phyloP scores from a whole-genome alignment of 1,140 invertebrate genomes.

The Harpegnathos saltator region DNA sequence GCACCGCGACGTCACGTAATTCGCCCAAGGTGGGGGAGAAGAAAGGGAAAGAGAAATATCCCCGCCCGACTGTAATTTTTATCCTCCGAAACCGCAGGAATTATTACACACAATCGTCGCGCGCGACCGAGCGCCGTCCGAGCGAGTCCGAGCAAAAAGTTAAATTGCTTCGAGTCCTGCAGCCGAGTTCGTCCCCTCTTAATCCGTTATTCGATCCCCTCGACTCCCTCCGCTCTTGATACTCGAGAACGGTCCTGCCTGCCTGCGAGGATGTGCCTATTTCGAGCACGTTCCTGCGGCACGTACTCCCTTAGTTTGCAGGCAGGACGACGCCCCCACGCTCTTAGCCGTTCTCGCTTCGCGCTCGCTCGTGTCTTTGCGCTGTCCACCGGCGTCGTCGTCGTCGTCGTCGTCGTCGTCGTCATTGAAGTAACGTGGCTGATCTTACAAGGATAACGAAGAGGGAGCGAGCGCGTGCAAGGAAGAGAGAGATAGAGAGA shows the following conservation, averaged over 20 bases:
- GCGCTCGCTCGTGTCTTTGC: background rate
- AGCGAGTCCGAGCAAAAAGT: background rate
- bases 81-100: no score
- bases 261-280: background rate
- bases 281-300: background rate
- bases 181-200: background rate
- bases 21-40: no score
- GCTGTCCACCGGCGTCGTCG: background rate
- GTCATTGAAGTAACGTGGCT: conserved; percentile 5
- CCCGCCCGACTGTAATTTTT: no score
- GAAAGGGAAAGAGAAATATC: no score
- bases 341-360: background rate
- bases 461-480: conserved; percentile 44
- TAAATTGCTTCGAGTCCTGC: background rate
- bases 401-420: no score
- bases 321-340: background rate
- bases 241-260: background rate
- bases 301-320: background rate
- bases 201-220: background rate
- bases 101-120: no score
- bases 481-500: conserved; percentile 1
- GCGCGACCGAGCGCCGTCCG: no score
- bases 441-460: conserved; percentile 43
- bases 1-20: no score
- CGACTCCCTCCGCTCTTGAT: background rate